Base-by-base conservation (phyloP, 2,888 invertebrate genomes). In the Tenthredo notha region DNA sequence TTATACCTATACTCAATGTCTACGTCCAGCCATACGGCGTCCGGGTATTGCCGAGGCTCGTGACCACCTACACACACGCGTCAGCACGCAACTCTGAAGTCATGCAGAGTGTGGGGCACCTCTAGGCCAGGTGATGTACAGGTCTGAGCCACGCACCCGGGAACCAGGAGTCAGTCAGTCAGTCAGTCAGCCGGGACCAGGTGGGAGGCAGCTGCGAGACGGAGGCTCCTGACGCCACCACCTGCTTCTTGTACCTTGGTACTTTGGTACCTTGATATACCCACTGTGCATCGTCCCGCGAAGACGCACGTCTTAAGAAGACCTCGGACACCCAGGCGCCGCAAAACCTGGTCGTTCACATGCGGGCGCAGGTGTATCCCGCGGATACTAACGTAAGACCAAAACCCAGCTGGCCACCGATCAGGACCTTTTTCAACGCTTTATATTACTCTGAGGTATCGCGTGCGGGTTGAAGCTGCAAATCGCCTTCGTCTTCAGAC, bases 141-240 rank as follows among this genome's bases (percentile, higher is more conserved):
- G 70, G 83, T 83, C 47, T 21, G 65, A 67, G 67, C 47, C 83
- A 83, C 83, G 83, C 83, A 83, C 83, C 47, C 67, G 67, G 83
- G 83, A 80, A 83, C 83, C 83, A 67, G 67, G 83, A 83, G 83
- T 83, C 67, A 67, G 67, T 67, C 67, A 67, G 67, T 67, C 83
- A 83, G 83, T 65, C 67, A 83, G 80, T 80, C 83, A 83, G 83
- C 18, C 67, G 70, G 83, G 83, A 83, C 93, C 93, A 93, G 93
- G 92, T 93, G 93, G 93, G 92, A 93, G 93, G 92, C 93, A 93
- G 93, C 93, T 93, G 93, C 91, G 89, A 92, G 88, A 90, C 92
- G 92, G 89, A 87, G 88, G 88, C 86, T 78, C 84, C 83, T 78
- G 40, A 88, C 89, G 88, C 84, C 65, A 65, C 84, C 61, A 65